These are phyloP conservation scores for Lophochroa leadbeateri DNA, from an alignment of 2,113 vertebrate genomes.

Conservation along the genomic window DNA sequence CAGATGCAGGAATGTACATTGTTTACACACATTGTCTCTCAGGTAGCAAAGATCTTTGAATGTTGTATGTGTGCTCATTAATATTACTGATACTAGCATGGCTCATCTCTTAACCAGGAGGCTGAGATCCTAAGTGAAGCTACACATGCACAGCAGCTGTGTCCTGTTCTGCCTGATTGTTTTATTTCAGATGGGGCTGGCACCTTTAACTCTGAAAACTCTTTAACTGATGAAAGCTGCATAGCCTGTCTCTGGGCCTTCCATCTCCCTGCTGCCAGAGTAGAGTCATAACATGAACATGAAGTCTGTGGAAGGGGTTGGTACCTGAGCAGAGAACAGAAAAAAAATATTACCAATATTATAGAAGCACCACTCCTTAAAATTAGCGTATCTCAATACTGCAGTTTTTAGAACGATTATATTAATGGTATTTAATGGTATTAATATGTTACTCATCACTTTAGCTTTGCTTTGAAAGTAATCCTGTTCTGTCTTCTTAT, in stretches of 20 bases:
- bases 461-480: background rate
- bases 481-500: no score
- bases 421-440: background rate
- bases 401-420: background rate
- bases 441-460: background rate
- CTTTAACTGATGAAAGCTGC: background rate
- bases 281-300: fast-evolving
- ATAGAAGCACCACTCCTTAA: background rate
- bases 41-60: background rate
- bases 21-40: background rate
- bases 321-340: background rate
- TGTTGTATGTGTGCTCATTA: background rate
- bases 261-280: background rate
- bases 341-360: background rate
- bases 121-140: background rate
- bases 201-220: background rate
- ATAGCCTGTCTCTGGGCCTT: background rate
- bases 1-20: background rate
- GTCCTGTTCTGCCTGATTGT: background rate
- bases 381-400: background rate
- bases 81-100: background rate
- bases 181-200: background rate
- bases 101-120: background rate
- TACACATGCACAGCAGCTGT: fast-evolving
- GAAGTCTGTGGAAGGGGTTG: background rate